Conservation (phyloP, 2,113 vertebrate genomes). For the Shinisaurus crocodilurus region DNA sequence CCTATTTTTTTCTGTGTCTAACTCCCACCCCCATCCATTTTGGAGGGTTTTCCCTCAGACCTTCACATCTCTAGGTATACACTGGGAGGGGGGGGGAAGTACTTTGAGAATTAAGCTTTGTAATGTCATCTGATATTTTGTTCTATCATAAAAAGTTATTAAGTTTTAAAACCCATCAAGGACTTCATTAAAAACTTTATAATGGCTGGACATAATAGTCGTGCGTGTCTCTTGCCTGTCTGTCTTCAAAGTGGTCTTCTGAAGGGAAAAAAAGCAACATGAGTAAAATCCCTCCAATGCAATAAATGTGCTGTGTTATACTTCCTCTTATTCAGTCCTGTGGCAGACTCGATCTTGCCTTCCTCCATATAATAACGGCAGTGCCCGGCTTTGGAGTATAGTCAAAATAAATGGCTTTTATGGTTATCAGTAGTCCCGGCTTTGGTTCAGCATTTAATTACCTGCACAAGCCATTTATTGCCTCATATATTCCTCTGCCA, state of each 20-base stretch:
- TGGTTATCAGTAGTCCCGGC: slow-evolving; percentile 54
- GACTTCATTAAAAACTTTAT: not conserved
- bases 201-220: not conserved
- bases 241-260: slow-evolving; percentile 39
- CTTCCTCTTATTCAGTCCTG: slow-evolving; percentile 12
- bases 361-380: slow-evolving; percentile 44
- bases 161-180: not conserved
- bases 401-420: slow-evolving; percentile 70
- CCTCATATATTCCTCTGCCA: slow-evolving; percentile 71
- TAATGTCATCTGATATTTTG: slow-evolving; percentile 11
- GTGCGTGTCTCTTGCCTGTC: not conserved
- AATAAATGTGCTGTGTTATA: slow-evolving; percentile 57
- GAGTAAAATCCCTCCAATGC: slow-evolving; percentile 50
- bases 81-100: not conserved
- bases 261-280: slow-evolving; percentile 49
- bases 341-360: slow-evolving; percentile 62
- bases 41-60: no score
- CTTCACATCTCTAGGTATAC: no score
- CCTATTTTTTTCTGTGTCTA: no score
- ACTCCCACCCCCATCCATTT: no score
- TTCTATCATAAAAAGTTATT: not conserved
- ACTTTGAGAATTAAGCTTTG: not conserved
- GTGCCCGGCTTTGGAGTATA: slow-evolving; percentile 47
- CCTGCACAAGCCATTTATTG: slow-evolving; percentile 74
- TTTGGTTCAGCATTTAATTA: slow-evolving; percentile 74